These are phyloP conservation scores for Glossophaga mutica DNA, from an alignment of 2,797 vertebrate species.

Conservation along the genomic window DNA sequence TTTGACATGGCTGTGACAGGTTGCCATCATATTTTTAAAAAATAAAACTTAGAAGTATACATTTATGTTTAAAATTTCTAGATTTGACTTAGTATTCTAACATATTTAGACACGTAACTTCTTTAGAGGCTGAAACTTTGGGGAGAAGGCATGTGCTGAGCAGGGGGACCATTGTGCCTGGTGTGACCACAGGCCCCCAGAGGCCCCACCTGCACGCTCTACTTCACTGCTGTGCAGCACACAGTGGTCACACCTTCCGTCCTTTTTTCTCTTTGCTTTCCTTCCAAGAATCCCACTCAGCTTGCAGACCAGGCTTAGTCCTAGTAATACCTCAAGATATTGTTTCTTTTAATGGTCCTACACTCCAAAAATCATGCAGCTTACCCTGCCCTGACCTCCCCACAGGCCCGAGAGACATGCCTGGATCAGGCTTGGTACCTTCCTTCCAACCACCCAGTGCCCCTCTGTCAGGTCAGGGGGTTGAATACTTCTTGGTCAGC, in stretches of 20 bases:
- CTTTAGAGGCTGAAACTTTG: background rate
- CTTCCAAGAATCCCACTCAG: background rate
- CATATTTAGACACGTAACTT: background rate
- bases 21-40: background rate
- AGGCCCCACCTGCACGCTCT: background rate
- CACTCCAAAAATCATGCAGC: background rate
- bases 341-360: background rate
- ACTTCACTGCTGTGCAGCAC: no score
- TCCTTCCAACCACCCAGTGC: accelerated
- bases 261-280: background rate
- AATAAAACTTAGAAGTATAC: background rate
- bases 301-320: background rate
- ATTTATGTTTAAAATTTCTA: background rate
- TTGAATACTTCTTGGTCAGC: background rate
- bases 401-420: background rate
- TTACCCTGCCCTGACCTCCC: background rate
- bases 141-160: background rate
- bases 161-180: background rate
- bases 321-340: background rate
- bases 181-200: accelerated
- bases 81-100: background rate
- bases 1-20: background rate
- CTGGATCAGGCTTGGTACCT: background rate
- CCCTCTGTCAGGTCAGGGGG: background rate
- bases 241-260: background rate